A percentile compares a stretch with the other conserved stretches of the same genome.
phyloP scores from a whole-genome alignment of 2,797 vertebrate species.

The Anguilla anguilla region DNA sequence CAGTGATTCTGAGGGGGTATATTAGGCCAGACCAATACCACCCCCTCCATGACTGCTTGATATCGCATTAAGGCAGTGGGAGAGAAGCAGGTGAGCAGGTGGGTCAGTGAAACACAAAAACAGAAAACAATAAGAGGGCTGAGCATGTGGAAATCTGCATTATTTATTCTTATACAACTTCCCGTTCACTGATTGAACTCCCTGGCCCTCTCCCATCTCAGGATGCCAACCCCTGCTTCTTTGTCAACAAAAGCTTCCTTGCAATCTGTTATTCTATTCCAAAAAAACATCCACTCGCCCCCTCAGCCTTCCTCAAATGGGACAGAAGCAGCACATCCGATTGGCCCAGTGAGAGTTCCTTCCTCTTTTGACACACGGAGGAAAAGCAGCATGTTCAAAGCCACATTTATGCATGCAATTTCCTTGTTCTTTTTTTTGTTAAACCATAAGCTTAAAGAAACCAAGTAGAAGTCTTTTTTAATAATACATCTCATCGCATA shows the following conservation, averaged over 20 bases:
- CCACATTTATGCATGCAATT: conserved; percentile 28
- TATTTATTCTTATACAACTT: conserved; percentile 54
- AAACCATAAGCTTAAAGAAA: not conserved
- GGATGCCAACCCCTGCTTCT: conserved; percentile 69
- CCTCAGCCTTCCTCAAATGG: conserved; percentile 49
- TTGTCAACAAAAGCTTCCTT: conserved; percentile 69
- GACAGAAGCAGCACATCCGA: conserved; percentile 52
- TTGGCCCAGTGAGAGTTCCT: conserved; percentile 45
- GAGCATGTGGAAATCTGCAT: conserved; percentile 24
- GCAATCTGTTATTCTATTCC: conserved; percentile 31
- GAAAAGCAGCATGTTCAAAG: conserved; percentile 32
- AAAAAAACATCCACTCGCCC: conserved; percentile 51
- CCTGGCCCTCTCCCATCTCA: conserved; percentile 64
- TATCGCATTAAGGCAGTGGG: not conserved
- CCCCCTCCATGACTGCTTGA: not conserved
- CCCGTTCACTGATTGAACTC: conserved; percentile 70
- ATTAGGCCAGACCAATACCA: not conserved
- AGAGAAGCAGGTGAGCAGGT: not conserved
- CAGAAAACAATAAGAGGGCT: conserved; percentile 20
- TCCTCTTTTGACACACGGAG: conserved; percentile 24
- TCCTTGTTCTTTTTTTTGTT: conserved; percentile 33
- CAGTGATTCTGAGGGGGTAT: not conserved
- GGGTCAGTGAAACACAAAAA: conserved; percentile 9
- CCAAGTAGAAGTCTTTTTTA: conserved; percentile 46
- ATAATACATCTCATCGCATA: not conserved